These are phyloP conservation scores for Fundulus diaphanus DNA, from an alignment of 2,797 vertebrate genomes.

Conservation along the genomic window DNA sequence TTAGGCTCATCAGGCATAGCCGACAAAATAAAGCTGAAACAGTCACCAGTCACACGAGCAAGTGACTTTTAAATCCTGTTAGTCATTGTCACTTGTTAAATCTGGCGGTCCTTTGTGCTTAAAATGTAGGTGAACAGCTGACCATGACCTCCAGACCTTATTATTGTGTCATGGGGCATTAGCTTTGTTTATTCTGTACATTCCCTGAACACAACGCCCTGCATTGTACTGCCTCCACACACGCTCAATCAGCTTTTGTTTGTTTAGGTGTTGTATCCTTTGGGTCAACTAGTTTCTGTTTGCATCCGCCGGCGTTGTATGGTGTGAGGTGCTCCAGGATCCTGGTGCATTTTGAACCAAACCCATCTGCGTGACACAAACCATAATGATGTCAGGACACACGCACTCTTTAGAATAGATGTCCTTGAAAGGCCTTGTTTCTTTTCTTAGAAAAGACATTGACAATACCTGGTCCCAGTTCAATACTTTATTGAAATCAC, in stretches of 20 bases:
- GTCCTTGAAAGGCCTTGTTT: too few species aligned
- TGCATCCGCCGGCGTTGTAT: not conserved
- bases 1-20: not conserved
- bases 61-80: not conserved
- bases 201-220: not conserved
- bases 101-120: not conserved
- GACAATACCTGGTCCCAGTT: too few species aligned
- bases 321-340: not conserved
- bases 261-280: not conserved
- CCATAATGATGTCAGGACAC: not conserved
- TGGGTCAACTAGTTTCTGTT: not conserved
- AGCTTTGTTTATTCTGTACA: not conserved
- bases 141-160: not conserved
- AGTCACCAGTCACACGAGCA: not conserved
- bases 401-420: not conserved
- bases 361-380: not conserved
- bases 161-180: not conserved
- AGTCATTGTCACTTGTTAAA: not conserved
- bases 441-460: too few species aligned
- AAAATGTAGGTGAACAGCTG: not conserved
- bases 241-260: not conserved
- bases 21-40: not conserved
- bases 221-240: not conserved
- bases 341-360: not conserved
- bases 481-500: too few species aligned